Conservation (phyloP, 2,888 invertebrate species). For the Agapostemon virescens region DNA sequence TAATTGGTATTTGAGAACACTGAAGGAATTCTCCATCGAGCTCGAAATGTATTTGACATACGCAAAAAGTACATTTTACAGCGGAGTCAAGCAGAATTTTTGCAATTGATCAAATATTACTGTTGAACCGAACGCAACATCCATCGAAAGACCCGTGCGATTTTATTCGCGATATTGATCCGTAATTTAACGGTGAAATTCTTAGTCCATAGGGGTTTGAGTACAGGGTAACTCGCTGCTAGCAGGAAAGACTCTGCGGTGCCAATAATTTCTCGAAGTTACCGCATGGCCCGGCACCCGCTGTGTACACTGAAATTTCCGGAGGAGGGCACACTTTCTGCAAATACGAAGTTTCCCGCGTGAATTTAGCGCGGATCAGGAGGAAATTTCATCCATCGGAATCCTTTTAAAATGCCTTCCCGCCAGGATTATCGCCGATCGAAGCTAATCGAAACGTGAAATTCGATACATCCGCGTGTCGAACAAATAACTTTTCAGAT, state of each 20-base stretch:
- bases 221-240: slow-evolving; percentile 19
- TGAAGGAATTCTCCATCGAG: neutral
- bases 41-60: neutral
- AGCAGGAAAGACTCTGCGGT: slow-evolving; percentile 14
- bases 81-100: neutral
- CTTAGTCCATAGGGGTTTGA: slow-evolving; percentile 16
- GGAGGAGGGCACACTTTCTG: slow-evolving; percentile 9
- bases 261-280: slow-evolving; percentile 53
- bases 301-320: slow-evolving; percentile 40
- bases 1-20: neutral
- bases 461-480: slow-evolving; percentile 5
- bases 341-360: slow-evolving; percentile 28
- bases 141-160: neutral
- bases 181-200: slow-evolving; percentile 43
- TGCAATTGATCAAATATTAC: neutral
- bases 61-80: neutral
- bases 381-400: slow-evolving; percentile 43
- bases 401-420: slow-evolving; percentile 27
- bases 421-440: slow-evolving; percentile 23
- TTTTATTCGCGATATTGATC: slow-evolving; percentile 25
- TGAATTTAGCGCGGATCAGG: slow-evolving; percentile 35
- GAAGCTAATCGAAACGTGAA: slow-evolving; percentile 14
- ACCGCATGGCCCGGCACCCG: slow-evolving; percentile 3
- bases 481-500: neutral
- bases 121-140: slow-evolving; percentile 15